phyloP scores from a whole-genome alignment of 2,797 vertebrate species.

The Podarcis lilfordi region DNA sequence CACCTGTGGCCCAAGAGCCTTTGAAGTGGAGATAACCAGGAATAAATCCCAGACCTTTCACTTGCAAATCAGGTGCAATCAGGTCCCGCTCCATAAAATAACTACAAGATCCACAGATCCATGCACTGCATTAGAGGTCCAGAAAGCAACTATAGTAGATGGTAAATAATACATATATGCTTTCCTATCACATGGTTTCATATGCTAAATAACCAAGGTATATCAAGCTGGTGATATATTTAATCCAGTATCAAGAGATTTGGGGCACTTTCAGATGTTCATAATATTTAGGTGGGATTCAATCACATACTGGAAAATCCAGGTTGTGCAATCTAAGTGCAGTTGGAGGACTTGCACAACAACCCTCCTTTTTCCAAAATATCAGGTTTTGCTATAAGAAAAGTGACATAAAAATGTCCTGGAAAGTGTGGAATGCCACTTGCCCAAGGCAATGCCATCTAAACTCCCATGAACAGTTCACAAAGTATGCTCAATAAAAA shows the following conservation, averaged over 20 bases:
- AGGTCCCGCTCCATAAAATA: not conserved
- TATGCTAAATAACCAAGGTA: not conserved
- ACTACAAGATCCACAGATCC: not conserved
- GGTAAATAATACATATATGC: not conserved
- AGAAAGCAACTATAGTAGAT: not conserved
- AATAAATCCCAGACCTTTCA: not conserved
- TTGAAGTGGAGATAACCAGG: not conserved
- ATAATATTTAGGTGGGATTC: too few relatives aligned
- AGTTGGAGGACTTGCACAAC: too few relatives aligned
- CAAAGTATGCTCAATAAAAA: too few relatives aligned
- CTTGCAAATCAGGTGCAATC: not conserved
- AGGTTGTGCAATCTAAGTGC: too few relatives aligned
- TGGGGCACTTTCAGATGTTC: not conserved
- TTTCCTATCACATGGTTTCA: not conserved
- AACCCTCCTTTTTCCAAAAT: too few relatives aligned
- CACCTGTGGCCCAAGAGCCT: not conserved
- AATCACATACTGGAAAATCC: too few relatives aligned
- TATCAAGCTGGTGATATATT: not conserved
- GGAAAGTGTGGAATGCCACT: too few relatives aligned
- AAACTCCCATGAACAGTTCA: too few relatives aligned
- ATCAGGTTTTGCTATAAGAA: too few relatives aligned
- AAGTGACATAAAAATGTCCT: too few relatives aligned
- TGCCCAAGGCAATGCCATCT: too few relatives aligned
- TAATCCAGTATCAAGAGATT: not conserved
- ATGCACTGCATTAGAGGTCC: not conserved